These are phyloP conservation scores for Drosophila novamexicana DNA, from an alignment of 1,140 invertebrate genomes.

Conservation along the genomic window DNA sequence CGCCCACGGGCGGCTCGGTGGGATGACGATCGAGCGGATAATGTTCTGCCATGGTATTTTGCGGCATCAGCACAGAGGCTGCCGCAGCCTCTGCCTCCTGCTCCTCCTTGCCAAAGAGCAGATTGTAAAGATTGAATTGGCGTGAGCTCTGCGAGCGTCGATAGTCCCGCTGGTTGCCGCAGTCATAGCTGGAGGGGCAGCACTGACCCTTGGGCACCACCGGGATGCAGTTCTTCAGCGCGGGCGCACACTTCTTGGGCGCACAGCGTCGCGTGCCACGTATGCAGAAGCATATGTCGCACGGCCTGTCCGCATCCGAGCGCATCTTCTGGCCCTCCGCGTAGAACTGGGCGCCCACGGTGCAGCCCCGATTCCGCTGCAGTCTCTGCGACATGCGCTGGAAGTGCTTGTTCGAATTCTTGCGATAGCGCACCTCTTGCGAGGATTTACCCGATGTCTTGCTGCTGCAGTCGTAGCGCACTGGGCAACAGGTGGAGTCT, in stretches of 20 bases:
- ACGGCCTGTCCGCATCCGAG: constrained; percentile 86
- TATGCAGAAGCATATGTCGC: constrained; percentile 93
- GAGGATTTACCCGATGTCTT: constrained; percentile 83
- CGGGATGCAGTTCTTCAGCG: constrained; percentile 90
- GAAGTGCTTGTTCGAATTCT: constrained; percentile 80
- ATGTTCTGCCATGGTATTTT: constrained; percentile 60
- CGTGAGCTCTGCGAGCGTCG: constrained; percentile 62
- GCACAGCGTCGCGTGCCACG: constrained; percentile 90
- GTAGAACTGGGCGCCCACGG: constrained; percentile 87
- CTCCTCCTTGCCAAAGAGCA: constrained; percentile 80
- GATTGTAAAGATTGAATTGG: constrained; percentile 82
- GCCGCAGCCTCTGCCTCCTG: constrained; percentile 36
- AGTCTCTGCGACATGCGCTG: constrained; percentile 73
- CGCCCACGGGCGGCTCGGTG: constrained; percentile 27
- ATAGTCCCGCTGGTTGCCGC: constrained; percentile 86
- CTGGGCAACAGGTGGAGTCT: constrained; percentile 92
- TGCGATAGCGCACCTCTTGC: constrained; percentile 69
- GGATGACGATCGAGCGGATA: constrained; percentile 77
- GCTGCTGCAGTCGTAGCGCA: constrained; percentile 91
- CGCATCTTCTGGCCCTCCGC: constrained; percentile 91
- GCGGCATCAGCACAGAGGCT: constrained; percentile 16
- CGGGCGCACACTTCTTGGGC: constrained; percentile 90
- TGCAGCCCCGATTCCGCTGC: constrained; percentile 86
- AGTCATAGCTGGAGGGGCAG: constrained; percentile 93
- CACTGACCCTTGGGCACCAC: constrained; percentile 91